Base-by-base conservation (phyloP, 1,140 invertebrate genomes). In the Capitella teleta region DNA sequence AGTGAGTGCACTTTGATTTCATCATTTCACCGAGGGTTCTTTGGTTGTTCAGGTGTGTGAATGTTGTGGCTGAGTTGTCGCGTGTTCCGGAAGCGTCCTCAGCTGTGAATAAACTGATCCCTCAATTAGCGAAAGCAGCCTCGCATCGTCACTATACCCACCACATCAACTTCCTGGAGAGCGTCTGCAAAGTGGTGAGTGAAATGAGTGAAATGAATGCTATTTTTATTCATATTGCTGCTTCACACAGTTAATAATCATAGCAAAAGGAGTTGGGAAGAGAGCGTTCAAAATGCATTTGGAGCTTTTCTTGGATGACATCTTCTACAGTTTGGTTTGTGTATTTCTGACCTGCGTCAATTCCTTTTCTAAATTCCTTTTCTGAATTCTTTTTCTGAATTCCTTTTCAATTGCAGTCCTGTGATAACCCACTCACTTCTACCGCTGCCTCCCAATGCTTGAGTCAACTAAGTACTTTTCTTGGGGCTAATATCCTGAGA, bases 341-440 rank as follows among this genome's bases (percentile, higher is more conserved):
- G 34, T 8, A 5, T 21, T n/a, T 6, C 18, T 36, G 4, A 30
- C 28, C 16, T 16, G n/a, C 18, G 24, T 24, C 8, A 18, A 28
- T 54, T 47, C 51, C 46, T 46, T 37, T 28, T 25, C n/a, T 40
- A 43, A 25, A 8, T 32, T 8, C 46, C 18, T 8, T 43, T 45
- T 19, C n/a, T 48, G 5, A 43, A 12, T 43, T 12, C n/a, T n/a
- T 43, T n/a, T 12, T 48, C 6, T 45, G 8, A 46, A 34, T 34
- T 10, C 10, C 10, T 34, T 12, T 34, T 16, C 16, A 16, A 34
- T 54, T 59, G 12, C 58, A 78, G 76, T 69, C 68, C 40, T 71
- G 73, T 68, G 76, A 78, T 59, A 78, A 76, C 62, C 67, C 69
- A 26, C 55, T 78, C 34, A 76, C 77, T 12, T 74, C 76, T 16